Evolutionary conservation across 2,797 vertebrate genomes (phyloP), one percentile per base, ranked within the genome.

Genomic region (Acrocephalus scirpaceus): DNA sequence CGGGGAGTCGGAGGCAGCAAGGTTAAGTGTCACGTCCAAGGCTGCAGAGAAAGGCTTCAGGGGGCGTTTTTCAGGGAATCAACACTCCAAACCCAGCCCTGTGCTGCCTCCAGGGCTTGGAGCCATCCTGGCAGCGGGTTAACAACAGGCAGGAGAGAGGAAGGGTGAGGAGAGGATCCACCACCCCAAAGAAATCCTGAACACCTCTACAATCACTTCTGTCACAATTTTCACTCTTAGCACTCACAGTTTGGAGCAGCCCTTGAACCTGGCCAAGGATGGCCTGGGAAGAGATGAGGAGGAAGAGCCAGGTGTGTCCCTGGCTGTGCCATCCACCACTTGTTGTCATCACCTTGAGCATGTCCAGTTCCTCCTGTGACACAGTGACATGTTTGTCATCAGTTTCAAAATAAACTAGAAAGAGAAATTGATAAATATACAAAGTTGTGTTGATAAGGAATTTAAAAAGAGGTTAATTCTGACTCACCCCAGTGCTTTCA

Each of bases 11-110:
- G 78, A 95, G 86, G 81, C 95, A 62, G 74, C 82, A 96, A 96
- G 95, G 95, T 95, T 86, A 96, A 97, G 93, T 85, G 94, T 94
- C 91, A 77, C 1, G 25, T 88, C 93, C 90, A 95, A 93, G 78
- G 81, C 96, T 90, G 3, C 53, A 57, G 65, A 38, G 57, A 30
- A 56, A 95, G 81, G 54, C 57, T 92, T 72, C 64, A 25, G 66
- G 62, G 93, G 62, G 84, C 8, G 70, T 45, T 94, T 87, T 72
- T 36, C 53, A 32, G 85, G 75, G 27, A 86, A 86, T 15, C 27
- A 77, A 62, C 17, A 32, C 62, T 56, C 56, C 85, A 69, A 45
- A 16, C 8, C 34, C 90, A 60, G 74, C 10, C 47, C 62, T 27
- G 26, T 7, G 58, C 44, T 53, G 34, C 3, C 32, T 83, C 23